These are phyloP conservation scores for Eurypyga helias DNA, from an alignment of 2,113 vertebrate genomes.

Conservation along the genomic window DNA sequence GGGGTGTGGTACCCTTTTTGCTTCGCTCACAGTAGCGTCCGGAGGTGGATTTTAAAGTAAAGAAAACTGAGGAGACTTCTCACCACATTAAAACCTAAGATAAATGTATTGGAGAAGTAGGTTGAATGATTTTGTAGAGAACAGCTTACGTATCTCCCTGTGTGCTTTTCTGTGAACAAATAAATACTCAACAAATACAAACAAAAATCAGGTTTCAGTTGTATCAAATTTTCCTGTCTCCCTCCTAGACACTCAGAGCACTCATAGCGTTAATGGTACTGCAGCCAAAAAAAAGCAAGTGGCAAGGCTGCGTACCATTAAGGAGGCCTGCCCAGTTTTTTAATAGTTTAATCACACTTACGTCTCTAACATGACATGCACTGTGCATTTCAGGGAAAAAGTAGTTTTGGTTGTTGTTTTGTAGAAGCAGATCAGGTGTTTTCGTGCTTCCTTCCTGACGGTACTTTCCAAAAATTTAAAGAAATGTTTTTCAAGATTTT, in stretches of 20 bases:
- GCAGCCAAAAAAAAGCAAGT: not conserved
- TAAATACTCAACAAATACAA: not conserved
- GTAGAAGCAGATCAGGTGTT: not conserved
- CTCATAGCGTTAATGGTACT: not conserved
- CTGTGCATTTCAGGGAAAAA: not conserved
- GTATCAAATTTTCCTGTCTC: not conserved
- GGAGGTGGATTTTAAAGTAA: not conserved
- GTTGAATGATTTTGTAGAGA: not conserved
- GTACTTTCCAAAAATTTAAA: not conserved
- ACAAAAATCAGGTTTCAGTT: not conserved
- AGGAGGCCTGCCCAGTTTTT: not conserved
- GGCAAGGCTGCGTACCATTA: fast-evolving
- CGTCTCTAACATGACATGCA: not conserved
- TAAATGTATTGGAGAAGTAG: not conserved
- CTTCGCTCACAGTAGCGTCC: not conserved
- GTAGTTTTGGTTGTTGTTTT: not conserved
- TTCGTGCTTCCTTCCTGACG: not conserved
- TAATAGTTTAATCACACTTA: not conserved
- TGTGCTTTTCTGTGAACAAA: not conserved
- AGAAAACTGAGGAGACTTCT: not conserved
- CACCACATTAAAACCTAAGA: not conserved
- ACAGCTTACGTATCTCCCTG: not conserved
- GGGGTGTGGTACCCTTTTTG: not conserved
- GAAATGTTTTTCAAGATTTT: not conserved
- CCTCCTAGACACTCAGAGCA: not conserved